A percentile compares a stretch with the other conserved stretches of the same genome.
phyloP scores from a whole-genome alignment of 2,797 vertebrate species.

The Aselliscus stoliczkanus region DNA sequence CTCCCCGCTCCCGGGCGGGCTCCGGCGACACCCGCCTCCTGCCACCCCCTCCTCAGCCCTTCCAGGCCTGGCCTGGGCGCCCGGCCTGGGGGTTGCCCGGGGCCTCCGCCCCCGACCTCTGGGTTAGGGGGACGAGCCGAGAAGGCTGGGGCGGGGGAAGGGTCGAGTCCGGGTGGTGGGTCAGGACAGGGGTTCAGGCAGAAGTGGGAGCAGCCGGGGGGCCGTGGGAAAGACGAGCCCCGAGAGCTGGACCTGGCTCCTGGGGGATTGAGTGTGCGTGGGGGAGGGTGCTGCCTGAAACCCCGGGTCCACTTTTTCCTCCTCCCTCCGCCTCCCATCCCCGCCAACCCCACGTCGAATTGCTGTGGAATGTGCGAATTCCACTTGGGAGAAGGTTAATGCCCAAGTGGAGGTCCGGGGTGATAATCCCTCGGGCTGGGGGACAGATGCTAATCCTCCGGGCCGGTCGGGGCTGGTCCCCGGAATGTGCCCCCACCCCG shows the following conservation, averaged over 20 bases:
- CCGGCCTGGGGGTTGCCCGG: not conserved
- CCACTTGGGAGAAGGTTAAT: conserved; percentile 38
- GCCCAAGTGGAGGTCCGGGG: conserved; percentile 59
- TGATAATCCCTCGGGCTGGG: conserved; percentile 64
- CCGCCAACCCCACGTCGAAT: not conserved
- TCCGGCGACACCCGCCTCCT: not conserved
- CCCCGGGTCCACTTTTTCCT: not conserved
- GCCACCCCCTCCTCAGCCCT: not conserved
- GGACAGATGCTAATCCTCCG: conserved; percentile 63
- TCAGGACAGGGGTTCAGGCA: conserved; percentile 34
- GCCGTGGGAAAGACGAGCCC: not conserved
- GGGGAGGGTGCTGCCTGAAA: not conserved
- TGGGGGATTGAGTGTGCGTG: not conserved
- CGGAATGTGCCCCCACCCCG: conserved; percentile 77
- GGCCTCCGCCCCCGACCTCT: not conserved
- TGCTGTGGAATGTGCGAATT: conserved; percentile 61
- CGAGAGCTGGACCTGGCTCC: not conserved
- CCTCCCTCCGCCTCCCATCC: not conserved
- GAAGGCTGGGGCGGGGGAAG: not conserved
- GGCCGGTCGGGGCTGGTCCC: conserved; percentile 78
- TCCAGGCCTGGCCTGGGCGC: not conserved
- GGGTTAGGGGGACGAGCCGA: not conserved
- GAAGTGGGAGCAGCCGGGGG: not conserved
- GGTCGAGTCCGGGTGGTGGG: conserved; percentile 26
- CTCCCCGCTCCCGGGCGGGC: not conserved